These are phyloP conservation scores for Periophthalmodon schlosseri DNA, from an alignment of 2,113 vertebrate species.

Conservation along the genomic window DNA sequence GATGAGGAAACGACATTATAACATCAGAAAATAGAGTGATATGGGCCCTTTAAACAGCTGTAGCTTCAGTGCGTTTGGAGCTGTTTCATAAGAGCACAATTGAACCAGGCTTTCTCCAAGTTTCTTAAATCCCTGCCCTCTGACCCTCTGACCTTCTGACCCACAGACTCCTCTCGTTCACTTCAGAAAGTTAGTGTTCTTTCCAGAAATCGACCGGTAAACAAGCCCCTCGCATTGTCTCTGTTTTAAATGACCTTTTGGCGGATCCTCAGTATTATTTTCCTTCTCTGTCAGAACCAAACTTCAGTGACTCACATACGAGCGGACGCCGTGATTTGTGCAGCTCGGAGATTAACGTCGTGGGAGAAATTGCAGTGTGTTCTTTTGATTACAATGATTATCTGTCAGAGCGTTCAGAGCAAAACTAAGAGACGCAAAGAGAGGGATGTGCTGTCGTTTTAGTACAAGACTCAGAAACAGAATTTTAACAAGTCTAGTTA, in stretches of 20 bases:
- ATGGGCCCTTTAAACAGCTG: too few species aligned
- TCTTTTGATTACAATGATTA: conserved; percentile 9
- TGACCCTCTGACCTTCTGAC: too few species aligned
- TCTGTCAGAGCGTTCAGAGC: neutral
- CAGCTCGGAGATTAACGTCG: neutral
- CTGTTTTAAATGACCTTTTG: neutral
- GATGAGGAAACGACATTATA: too few species aligned
- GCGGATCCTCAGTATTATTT: neutral
- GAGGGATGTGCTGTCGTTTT: neutral
- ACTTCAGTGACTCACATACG: neutral
- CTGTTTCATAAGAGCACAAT: neutral
- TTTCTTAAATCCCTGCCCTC: too few species aligned
- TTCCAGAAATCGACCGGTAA: neutral
- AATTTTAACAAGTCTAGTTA: neutral
- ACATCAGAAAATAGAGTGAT: too few species aligned
- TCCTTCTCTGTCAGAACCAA: neutral
- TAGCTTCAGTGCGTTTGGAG: neutral
- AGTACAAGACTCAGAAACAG: neutral
- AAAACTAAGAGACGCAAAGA: neutral
- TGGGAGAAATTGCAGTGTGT: neutral
- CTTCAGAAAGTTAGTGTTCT: neutral
- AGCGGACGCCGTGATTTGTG: neutral
- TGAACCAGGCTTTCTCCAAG: neutral
- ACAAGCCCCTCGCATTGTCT: neutral
- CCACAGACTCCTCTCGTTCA: neutral